These are phyloP conservation scores for Cryptomyrus ogoouensis DNA, from an alignment of 2,113 vertebrate genomes.

Conservation along the genomic window DNA sequence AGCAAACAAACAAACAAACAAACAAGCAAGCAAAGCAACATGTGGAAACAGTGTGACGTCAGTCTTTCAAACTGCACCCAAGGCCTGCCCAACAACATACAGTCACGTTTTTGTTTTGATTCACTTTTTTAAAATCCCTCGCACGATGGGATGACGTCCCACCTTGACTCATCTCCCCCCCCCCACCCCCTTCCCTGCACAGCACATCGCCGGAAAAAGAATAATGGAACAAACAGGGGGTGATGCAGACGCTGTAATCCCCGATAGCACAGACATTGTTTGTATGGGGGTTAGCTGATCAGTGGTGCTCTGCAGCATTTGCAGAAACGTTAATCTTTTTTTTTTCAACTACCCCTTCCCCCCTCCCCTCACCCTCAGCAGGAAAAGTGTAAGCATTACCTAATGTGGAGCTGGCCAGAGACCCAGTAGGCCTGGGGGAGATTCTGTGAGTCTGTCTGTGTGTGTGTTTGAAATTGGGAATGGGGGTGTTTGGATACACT, in stretches of 20 bases:
- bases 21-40: neutral
- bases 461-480: neutral
- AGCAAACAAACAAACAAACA: neutral
- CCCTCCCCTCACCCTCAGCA: constrained; percentile 25
- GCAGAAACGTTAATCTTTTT: constrained; percentile 59
- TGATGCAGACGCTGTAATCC: constrained; percentile 64
- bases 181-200: neutral
- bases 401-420: constrained; percentile 39
- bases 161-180: constrained; percentile 9
- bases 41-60: neutral
- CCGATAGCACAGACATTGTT: constrained; percentile 50
- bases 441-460: constrained; percentile 14
- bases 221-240: constrained; percentile 57
- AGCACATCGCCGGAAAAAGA: constrained; percentile 37
- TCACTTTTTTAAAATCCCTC: neutral
- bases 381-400: constrained; percentile 52
- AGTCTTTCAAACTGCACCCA: neutral
- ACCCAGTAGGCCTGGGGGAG: constrained; percentile 26
- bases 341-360: neutral
- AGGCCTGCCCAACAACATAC: neutral
- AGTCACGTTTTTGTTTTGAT: neutral
- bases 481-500: neutral
- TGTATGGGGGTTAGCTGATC: constrained; percentile 50
- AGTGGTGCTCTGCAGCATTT: constrained; percentile 57
- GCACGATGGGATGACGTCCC: constrained; percentile 18